A percentile compares a stretch with the other conserved stretches of the same genome.
phyloP scores from a whole-genome alignment of 1,140 invertebrate genomes.

The Coelopa frigida region DNA sequence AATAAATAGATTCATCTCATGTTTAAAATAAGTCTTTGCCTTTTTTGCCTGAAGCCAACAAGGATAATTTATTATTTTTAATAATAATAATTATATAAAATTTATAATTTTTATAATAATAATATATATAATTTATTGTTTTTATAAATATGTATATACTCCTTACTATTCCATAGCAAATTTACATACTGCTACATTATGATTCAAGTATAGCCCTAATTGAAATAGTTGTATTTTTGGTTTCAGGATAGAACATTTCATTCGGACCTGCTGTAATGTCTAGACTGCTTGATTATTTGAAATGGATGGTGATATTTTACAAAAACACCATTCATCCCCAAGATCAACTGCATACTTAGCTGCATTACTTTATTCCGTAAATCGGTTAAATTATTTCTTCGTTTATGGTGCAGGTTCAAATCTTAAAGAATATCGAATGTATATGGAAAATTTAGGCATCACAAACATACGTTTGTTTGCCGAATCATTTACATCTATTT shows the following conservation, averaged over 20 bases:
- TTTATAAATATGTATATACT: too few relatives aligned
- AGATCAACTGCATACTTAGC: slow-evolving; percentile 67
- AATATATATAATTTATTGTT: too few relatives aligned
- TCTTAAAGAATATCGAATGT: slow-evolving; percentile 50
- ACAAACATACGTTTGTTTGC: slow-evolving; percentile 53
- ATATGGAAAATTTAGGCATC: slow-evolving; percentile 48
- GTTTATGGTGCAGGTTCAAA: slow-evolving; percentile 50
- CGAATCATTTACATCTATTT: slow-evolving; percentile 54
- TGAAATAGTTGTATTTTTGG: not conserved
- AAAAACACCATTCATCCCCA: slow-evolving; percentile 67
- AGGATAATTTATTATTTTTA: too few relatives aligned
- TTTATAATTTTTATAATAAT: too few relatives aligned
- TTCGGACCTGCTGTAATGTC: slow-evolving; percentile 64
- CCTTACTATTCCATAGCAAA: too few relatives aligned
- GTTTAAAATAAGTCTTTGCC: too few relatives aligned
- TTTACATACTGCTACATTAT: not conserved
- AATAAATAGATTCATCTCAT: too few relatives aligned
- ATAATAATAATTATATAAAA: too few relatives aligned
- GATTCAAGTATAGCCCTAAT: not conserved
- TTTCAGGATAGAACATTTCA: slow-evolving; percentile 66
- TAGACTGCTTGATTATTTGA: slow-evolving; percentile 56
- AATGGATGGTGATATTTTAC: slow-evolving; percentile 62
- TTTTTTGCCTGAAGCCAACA: too few relatives aligned
- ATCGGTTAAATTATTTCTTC: slow-evolving; percentile 52
- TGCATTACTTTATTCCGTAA: slow-evolving; percentile 55